Base-by-base conservation (phyloP, 2,113 vertebrate species). In the Oryzias javanicus region DNA sequence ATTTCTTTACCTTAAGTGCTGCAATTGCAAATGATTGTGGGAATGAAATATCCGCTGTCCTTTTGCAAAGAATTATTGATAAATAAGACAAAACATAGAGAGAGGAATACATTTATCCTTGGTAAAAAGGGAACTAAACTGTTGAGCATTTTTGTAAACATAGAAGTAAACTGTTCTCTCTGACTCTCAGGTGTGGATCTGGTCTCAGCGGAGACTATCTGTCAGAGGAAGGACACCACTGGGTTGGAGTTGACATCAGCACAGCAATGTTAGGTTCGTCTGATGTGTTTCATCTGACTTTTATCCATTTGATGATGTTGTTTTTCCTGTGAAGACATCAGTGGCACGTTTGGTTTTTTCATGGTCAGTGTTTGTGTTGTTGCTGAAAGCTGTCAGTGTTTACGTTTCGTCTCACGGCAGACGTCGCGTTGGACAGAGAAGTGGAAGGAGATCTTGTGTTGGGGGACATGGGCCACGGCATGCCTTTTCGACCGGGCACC, bases 171-270 rank as follows among this genome's bases (percentile, higher is more conserved):
- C 20, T 45, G 58, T 47, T 24, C n/a, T 42, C 13, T 60, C 6
- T 58, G 53, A 55, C 24, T 55, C 15, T 19, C 51, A 99, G 97
- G 60, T 99, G 97, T 1, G 97, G 97, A 20, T 96, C 97, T 6
- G 97, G 97, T 12, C 90, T 99, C 75, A 99, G 97, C 18, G 97
- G 97, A 44, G 95, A 98, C 83, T 89, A 90, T 68, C 90, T 99
- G 54, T 90, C 97, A 0, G 91, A 96, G 1, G 91, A 94, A 41
- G 95, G 97, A 1, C 96, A 99, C 82, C 88, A 85, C 53, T 98
- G 97, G 97, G 90, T 99, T 3, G 97, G 97, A 49, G 67, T 98
- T 1, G 97, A 98, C 84, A 98, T 99, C 88, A 99, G 97, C 78
- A 76, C 91, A 0, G 94, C 95, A 60, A 99, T 99, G 97, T 78